Base-by-base conservation (phyloP, 2,797 vertebrate genomes). In the Rhynchotus rufescens region DNA sequence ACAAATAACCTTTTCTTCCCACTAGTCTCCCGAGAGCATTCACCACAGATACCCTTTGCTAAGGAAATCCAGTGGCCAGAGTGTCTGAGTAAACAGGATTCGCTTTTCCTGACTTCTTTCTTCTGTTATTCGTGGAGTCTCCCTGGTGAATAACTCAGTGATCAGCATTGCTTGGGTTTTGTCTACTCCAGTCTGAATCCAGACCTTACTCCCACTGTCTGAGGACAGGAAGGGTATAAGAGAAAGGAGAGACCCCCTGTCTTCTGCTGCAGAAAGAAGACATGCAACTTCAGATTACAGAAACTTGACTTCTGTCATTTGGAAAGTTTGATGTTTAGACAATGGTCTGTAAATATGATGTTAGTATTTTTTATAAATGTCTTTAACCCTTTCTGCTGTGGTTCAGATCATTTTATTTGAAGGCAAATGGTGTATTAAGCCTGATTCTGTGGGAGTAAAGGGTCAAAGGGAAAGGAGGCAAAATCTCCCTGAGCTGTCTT, bases 331-430 rank as follows among this genome's bases (percentile, higher is more conserved):
- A n/a, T 87, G 90, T 93, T 96, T 97, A 94, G 88, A 78, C 84
- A 94, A 61, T 38, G 28, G 79, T 95, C 88, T 97, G 96, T 98
- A 97, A 97, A 96, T 97, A 96, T 32, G 65, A 88, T 88, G 79
- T 83, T 92, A 86, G 69, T 45, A 40, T 16, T 52, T 91, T 93
- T 79, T 95, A 98, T 98, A 98, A 97, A 97, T 52, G 92, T 97
- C 94, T 93, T 95, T 90, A 96, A 91, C 76, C 79, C 85, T 69
- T 52, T 92, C 49, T 93, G 72, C 54, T 93, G 94, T 95, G 69
- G 45, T 88, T 51, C 42, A 23, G 38, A 57, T 95, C 90, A 88
- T 91, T 96, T 93, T 3, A 2, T 62, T 80, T 79, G 25, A 36
- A 36, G 36, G 7, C 52, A 91, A 91, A 65, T 38, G 32, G 20